A percentile compares a stretch with the other conserved stretches of the same genome.
phyloP scores from a whole-genome alignment of 2,797 vertebrate genomes.

The Pelodytes ibericus region DNA sequence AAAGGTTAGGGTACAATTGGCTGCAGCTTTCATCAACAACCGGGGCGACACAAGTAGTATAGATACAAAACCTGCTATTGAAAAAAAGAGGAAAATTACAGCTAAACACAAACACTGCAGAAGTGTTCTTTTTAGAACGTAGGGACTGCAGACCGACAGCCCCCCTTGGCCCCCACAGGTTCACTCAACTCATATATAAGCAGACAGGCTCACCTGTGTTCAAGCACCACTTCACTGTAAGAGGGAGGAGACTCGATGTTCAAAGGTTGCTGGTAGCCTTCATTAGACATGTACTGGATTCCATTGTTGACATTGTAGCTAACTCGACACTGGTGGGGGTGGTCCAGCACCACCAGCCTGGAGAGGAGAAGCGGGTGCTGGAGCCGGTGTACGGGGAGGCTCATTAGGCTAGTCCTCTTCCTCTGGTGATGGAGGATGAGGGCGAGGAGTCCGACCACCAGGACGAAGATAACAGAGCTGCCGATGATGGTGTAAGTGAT shows the following conservation, averaged over 20 bases:
- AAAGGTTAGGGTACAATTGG: no score
- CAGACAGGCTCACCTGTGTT: slow-evolving; percentile 79
- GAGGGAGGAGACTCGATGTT: slow-evolving; percentile 89
- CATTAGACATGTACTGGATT: slow-evolving; percentile 84
- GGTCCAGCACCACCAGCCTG: slow-evolving; percentile 91
- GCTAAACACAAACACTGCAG: no score
- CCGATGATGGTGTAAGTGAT: slow-evolving; percentile 95
- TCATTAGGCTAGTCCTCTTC: slow-evolving; percentile 90
- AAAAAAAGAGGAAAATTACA: no score
- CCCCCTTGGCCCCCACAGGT: no score
- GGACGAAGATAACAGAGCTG: slow-evolving; percentile 91
- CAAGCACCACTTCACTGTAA: slow-evolving; percentile 91
- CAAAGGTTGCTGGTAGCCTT: slow-evolving; percentile 75
- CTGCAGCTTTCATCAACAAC: no score
- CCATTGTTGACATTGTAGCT: slow-evolving; percentile 85
- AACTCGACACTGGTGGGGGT: slow-evolving; percentile 79
- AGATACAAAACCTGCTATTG: no score
- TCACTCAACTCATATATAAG: neutral
- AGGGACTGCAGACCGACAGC: no score
- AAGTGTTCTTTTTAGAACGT: no score
- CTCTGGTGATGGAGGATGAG: slow-evolving; percentile 93
- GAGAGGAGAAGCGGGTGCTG: slow-evolving; percentile 93
- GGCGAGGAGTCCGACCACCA: slow-evolving; percentile 91
- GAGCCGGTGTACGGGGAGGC: slow-evolving; percentile 84
- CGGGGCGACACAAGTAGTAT: no score